Conservation (phyloP, 1,140 invertebrate species). For the Dendroctonus valens region DNA sequence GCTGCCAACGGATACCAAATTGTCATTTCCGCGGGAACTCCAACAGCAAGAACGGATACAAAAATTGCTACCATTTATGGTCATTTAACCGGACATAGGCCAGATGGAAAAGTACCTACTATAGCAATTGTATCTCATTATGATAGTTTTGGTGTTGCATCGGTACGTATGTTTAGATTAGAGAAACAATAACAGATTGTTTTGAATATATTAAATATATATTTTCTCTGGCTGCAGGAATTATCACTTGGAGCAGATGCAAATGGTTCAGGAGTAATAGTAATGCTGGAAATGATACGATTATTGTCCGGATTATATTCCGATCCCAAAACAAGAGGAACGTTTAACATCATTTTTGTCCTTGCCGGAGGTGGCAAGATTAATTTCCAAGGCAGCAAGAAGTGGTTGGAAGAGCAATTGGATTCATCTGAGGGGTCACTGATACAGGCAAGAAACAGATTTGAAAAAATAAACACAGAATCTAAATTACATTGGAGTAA, state of each 20-base stretch:
- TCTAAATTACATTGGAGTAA: no score
- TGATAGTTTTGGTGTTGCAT: constrained; percentile 83
- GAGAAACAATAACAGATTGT: neutral
- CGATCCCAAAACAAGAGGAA: constrained; percentile 74
- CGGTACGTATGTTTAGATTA: constrained; percentile 63
- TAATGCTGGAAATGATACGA: constrained; percentile 84
- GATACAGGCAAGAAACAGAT: constrained; percentile 61
- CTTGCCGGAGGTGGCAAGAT: constrained; percentile 86
- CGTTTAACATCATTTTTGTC: constrained; percentile 87
- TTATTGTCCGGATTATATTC: constrained; percentile 91
- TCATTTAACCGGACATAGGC: constrained; percentile 77
- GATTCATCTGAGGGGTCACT: constrained; percentile 71
- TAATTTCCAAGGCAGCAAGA: constrained; percentile 95
- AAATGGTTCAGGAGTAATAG: constrained; percentile 89
- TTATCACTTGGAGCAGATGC: constrained; percentile 85
- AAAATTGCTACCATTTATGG: constrained; percentile 84
- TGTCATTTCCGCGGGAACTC: constrained; percentile 68
- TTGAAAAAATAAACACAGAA: neutral
- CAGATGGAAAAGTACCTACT: constrained; percentile 77
- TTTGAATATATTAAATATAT: neutral
- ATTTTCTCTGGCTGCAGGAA: constrained; percentile 58
- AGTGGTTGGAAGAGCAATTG: constrained; percentile 92
- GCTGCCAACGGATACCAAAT: constrained; percentile 93
- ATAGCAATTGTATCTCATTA: constrained; percentile 91
- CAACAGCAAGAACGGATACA: constrained; percentile 71